These are phyloP conservation scores for Anarrhichthys ocellatus DNA, from an alignment of 2,113 vertebrate species.

Conservation along the genomic window DNA sequence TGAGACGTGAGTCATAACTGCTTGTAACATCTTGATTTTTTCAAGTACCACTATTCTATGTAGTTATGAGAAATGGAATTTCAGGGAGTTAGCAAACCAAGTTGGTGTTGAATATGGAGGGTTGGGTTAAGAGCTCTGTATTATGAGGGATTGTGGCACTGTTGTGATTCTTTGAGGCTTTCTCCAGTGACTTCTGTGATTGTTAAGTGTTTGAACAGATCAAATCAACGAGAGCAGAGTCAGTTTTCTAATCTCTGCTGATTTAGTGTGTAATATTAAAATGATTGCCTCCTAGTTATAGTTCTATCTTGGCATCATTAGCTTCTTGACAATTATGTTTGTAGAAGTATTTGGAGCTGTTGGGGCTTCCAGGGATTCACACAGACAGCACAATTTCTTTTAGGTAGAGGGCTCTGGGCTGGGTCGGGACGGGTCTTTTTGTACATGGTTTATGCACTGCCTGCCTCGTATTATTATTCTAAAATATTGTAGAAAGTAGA, in stretches of 20 bases:
- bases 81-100: conserved; percentile 86
- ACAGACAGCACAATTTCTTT: conserved; percentile 52
- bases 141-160: conserved; percentile 44
- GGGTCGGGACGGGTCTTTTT: conserved; percentile 77
- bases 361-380: conserved; percentile 59
- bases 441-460: conserved; percentile 89
- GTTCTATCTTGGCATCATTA: conserved; percentile 42
- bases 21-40: conserved; percentile 83
- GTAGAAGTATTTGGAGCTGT: conserved; percentile 30
- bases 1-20: conserved; percentile 75
- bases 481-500: conserved; percentile 85
- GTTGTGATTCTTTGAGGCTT: conserved; percentile 43
- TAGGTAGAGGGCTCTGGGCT: conserved; percentile 60
- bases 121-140: conserved; percentile 63
- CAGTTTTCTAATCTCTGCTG: conserved; percentile 30
- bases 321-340: conserved; percentile 48
- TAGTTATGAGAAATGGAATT: conserved; percentile 82
- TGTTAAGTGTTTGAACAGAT: conserved; percentile 12
- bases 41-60: conserved; percentile 80
- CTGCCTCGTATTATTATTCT: conserved; percentile 86
- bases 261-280: conserved; percentile 47
- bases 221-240: conserved; percentile 20
- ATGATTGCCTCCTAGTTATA: conserved; percentile 37
- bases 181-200: conserved; percentile 18
- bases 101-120: conserved; percentile 80